These are phyloP conservation scores for Pygoscelis antarcticus DNA, from an alignment of 2,113 vertebrate species.

Conservation along the genomic window DNA sequence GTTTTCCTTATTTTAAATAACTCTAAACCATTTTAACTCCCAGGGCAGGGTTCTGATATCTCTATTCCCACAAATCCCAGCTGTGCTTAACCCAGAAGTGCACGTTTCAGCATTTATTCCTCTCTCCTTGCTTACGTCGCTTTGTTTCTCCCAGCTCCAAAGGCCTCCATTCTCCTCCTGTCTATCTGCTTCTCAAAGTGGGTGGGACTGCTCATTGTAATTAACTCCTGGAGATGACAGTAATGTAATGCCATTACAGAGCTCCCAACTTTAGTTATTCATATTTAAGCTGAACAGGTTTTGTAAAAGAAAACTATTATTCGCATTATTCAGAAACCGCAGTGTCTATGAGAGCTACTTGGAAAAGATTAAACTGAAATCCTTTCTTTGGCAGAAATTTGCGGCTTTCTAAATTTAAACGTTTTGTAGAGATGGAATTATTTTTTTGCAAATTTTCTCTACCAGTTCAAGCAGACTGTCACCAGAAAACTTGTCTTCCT, in stretches of 20 bases:
- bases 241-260: constrained; percentile 60
- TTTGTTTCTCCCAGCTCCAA: neutral
- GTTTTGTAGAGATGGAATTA: neutral
- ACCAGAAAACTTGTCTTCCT: neutral
- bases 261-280: constrained; percentile 49
- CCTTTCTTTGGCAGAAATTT: neutral
- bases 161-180: constrained; percentile 34
- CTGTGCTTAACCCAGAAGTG: neutral
- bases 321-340: constrained; percentile 5
- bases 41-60: neutral
- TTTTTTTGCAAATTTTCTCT: neutral
- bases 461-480: neutral
- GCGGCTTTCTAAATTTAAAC: neutral
- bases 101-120: neutral
- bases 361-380: neutral
- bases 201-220: constrained; percentile 42
- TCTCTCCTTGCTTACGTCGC: neutral
- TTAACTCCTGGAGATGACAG: constrained; percentile 56
- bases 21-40: neutral
- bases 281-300: constrained; percentile 31
- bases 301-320: constrained; percentile 54
- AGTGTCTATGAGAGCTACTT: neutral
- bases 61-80: neutral
- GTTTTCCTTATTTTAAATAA: neutral
- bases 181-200: constrained; percentile 41